Conservation (phyloP, 2,113 vertebrate genomes). For the Indicator maculatus region DNA sequence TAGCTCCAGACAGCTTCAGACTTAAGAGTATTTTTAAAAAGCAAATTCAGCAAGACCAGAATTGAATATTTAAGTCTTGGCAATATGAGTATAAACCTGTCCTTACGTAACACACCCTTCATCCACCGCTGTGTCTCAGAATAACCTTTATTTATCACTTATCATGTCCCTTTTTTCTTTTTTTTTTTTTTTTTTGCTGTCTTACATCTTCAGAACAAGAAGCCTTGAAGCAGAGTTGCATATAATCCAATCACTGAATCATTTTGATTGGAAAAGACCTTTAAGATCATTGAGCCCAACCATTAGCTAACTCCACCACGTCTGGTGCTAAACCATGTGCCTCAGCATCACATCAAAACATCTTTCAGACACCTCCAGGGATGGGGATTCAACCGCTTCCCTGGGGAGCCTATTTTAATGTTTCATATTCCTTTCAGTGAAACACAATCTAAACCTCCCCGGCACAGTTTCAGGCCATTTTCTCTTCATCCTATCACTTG, state of each 20-base stretch:
- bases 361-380: too few relatives aligned
- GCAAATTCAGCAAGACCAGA: background rate
- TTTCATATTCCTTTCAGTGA: too few relatives aligned
- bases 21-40: background rate
- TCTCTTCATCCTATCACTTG: too few relatives aligned
- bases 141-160: background rate
- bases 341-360: too few relatives aligned
- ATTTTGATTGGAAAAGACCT: too few relatives aligned
- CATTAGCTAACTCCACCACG: too few relatives aligned
- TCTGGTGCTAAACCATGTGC: too few relatives aligned
- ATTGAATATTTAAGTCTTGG: background rate
- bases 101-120: background rate
- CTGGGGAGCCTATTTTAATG: too few relatives aligned
- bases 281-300: too few relatives aligned
- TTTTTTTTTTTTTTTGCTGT: background rate
- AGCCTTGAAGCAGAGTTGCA: background rate
- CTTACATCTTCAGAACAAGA: background rate
- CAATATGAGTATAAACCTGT: background rate
- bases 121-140: background rate
- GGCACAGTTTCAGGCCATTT: too few relatives aligned
- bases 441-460: too few relatives aligned
- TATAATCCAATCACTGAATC: rapidly evolving
- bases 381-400: too few relatives aligned
- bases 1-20: background rate
- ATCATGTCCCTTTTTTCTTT: background rate